Evolutionary conservation across 2,113 vertebrate genomes (phyloP).

Genomic region (Eidolon helvum): DNA sequence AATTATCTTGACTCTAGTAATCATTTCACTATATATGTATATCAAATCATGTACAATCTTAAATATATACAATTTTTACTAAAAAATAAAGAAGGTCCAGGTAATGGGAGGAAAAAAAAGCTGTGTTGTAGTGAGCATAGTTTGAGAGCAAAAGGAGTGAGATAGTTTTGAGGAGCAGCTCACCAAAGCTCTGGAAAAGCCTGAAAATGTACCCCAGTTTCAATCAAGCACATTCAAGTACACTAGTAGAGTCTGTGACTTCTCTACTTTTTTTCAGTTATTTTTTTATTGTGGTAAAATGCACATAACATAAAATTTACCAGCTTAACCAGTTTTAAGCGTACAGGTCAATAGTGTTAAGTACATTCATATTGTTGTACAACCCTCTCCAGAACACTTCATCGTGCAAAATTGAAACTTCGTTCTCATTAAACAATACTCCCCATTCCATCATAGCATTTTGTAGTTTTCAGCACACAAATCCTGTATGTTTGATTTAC

Average conservation of each 20-base stretch:
- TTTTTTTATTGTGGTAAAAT: neutral
- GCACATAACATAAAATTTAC: neutral
- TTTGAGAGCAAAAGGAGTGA: neutral
- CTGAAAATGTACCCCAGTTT: neutral
- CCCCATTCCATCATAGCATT: neutral
- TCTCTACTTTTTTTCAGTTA: neutral
- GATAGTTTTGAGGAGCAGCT: neutral
- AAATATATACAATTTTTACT: neutral
- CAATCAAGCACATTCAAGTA: neutral
- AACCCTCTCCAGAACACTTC: neutral
- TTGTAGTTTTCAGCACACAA: neutral
- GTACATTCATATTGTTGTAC: neutral
- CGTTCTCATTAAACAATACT: neutral
- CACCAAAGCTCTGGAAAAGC: neutral
- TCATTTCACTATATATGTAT: neutral
- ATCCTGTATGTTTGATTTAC: neutral
- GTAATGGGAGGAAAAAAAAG: neutral
- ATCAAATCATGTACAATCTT: neutral
- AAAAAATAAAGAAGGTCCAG: neutral
- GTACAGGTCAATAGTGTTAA: neutral
- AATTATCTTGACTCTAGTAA: neutral
- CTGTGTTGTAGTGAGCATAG: accelerated
- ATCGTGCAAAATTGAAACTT: neutral
- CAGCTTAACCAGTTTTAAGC: neutral
- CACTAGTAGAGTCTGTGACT: neutral